These are phyloP conservation scores for Syndactyla subalaris DNA, from an alignment of 2,797 vertebrate species.

Conservation along the genomic window DNA sequence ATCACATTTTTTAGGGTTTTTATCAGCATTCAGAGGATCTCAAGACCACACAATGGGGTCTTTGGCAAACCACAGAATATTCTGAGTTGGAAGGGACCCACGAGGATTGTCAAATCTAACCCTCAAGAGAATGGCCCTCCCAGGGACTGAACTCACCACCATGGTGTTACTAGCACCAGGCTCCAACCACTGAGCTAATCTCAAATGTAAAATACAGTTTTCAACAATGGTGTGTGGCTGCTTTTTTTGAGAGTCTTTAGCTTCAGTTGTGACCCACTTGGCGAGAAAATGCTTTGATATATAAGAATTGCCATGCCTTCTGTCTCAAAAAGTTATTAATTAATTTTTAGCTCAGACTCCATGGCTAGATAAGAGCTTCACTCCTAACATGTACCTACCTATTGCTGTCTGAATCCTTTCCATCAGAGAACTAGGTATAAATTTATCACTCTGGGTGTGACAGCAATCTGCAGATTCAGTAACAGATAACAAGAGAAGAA, in stretches of 20 bases:
- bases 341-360: neutral
- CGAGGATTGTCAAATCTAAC: neutral
- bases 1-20: neutral
- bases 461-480: neutral
- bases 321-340: neutral
- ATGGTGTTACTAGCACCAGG: neutral
- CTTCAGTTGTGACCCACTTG: neutral
- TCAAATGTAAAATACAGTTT: neutral
- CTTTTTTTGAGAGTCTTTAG: neutral
- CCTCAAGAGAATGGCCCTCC: neutral
- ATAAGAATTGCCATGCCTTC: neutral
- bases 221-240: neutral
- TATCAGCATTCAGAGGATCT: neutral
- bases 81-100: neutral
- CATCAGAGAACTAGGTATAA: neutral
- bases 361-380: neutral
- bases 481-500: neutral
- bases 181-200: neutral
- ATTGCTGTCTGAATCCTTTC: slow-evolving; percentile 14
- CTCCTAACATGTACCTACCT: neutral
- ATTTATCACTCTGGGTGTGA: neutral
- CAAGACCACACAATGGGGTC: slow-evolving; percentile 39
- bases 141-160: neutral
- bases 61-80: neutral
- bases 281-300: neutral